These are phyloP conservation scores for Ommatoiulus sabulosus DNA, from an alignment of 2,888 invertebrate species.

Conservation along the genomic window DNA sequence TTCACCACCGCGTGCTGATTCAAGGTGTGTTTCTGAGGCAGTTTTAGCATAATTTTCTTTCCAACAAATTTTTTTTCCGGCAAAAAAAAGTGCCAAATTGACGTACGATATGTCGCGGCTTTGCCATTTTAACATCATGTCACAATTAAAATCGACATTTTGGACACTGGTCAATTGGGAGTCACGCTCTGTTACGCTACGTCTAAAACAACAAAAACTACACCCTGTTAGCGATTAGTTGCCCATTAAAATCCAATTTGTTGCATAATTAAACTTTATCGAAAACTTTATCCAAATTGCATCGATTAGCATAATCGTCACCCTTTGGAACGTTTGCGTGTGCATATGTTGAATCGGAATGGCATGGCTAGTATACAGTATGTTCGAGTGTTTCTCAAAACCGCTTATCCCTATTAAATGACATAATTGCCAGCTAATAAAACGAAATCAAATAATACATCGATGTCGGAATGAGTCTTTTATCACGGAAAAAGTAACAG, in stretches of 20 bases:
- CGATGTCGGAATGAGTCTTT: constrained; percentile 20
- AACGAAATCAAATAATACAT: constrained; percentile 19
- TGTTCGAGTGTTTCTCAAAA: neutral
- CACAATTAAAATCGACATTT: constrained; percentile 25
- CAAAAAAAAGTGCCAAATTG: neutral
- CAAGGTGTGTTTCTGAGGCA: constrained; percentile 1
- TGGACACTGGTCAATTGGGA: neutral
- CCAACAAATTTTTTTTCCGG: neutral
- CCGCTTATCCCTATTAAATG: neutral
- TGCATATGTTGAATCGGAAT: neutral
- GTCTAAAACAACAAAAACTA: neutral
- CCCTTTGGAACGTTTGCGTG: neutral
- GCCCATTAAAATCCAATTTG: constrained; percentile 10
- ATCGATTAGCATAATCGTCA: neutral
- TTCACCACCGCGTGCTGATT: neutral
- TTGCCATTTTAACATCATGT: neutral
- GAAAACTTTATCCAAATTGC: neutral
- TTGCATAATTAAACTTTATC: constrained; percentile 32
- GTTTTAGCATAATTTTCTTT: constrained; percentile 12
- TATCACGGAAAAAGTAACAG: neutral
- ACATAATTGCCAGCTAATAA: neutral
- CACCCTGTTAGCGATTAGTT: neutral
- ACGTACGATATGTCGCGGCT: neutral
- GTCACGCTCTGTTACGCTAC: neutral
- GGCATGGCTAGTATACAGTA: neutral